Conservation (phyloP, 2,888 invertebrate genomes). For the Siphlonurus alternatus region DNA sequence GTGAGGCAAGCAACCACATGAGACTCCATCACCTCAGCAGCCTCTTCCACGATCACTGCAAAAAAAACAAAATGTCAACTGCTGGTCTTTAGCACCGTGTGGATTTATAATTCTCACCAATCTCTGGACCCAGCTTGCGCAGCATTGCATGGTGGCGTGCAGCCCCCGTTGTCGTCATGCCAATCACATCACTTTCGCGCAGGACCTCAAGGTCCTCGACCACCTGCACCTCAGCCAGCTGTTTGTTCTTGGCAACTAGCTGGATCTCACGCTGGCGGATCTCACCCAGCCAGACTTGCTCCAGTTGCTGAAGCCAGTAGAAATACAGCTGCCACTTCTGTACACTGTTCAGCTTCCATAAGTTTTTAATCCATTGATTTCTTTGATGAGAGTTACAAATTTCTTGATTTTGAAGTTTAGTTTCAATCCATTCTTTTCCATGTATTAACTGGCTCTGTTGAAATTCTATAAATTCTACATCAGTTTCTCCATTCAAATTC, state of each 20-base stretch:
- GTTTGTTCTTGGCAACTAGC: background rate
- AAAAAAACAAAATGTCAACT: background rate
- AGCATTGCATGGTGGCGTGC: slow-evolving; percentile 23
- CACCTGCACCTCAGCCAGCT: background rate
- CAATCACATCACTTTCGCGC: slow-evolving; percentile 14
- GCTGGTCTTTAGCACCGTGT: background rate
- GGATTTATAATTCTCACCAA: slow-evolving; percentile 14
- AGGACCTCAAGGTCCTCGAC: background rate
- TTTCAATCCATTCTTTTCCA: background rate
- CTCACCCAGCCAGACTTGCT: background rate
- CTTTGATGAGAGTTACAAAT: background rate
- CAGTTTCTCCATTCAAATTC: background rate
- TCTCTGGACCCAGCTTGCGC: slow-evolving; percentile 18
- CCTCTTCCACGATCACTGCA: slow-evolving; percentile 32
- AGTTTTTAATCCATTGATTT: background rate
- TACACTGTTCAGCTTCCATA: background rate
- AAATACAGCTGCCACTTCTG: slow-evolving; percentile 2
- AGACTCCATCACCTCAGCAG: slow-evolving; percentile 34
- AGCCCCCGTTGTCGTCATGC: slow-evolving; percentile 29
- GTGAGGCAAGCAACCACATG: slow-evolving; percentile 30
- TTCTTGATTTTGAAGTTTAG: background rate
- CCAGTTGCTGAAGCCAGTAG: background rate
- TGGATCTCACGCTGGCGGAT: background rate
- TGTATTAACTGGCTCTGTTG: background rate
- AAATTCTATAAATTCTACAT: background rate